These are phyloP conservation scores for Napeogenes sylphis DNA, from an alignment of 2,888 invertebrate genomes.

Conservation along the genomic window DNA sequence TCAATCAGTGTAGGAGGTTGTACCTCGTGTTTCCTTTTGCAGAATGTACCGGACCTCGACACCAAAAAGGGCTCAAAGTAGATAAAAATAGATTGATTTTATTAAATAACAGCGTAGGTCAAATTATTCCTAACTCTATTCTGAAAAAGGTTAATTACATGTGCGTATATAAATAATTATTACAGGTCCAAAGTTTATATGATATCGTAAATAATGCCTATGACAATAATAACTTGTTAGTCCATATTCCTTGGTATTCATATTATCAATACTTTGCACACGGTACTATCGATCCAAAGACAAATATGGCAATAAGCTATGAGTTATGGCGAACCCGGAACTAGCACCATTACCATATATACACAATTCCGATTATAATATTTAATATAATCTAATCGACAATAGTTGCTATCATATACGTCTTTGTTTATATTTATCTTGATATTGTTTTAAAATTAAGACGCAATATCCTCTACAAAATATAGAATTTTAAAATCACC, in stretches of 20 bases:
- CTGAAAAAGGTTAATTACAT: too few relatives aligned
- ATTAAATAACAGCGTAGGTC: too few relatives aligned
- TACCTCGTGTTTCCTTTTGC: constrained; percentile 3
- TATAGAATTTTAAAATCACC: too few relatives aligned
- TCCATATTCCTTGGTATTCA: neutral
- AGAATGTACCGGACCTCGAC: constrained; percentile 5
- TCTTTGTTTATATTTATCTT: constrained; percentile 3
- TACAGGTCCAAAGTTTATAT: too few relatives aligned
- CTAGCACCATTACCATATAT: constrained; percentile 27
- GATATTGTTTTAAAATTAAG: constrained; percentile 1
- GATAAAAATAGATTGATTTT: constrained; percentile 1
- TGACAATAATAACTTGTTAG: neutral
- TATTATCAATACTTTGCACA: constrained; percentile 23
- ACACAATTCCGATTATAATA: constrained; percentile 17
- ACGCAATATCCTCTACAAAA: neutral
- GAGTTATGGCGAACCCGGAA: constrained; percentile 29
- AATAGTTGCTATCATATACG: constrained; percentile 6
- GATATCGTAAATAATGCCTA: neutral
- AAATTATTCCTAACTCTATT: too few relatives aligned
- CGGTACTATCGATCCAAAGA: constrained; percentile 20
- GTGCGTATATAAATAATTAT: too few relatives aligned
- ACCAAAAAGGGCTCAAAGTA: constrained; percentile 7
- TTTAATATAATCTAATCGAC: constrained; percentile 22
- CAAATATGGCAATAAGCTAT: constrained; percentile 17
- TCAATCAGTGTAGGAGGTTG: constrained; percentile 16